These are phyloP conservation scores for Steinernema feltiae DNA, from an alignment of 1,140 invertebrate species.

Conservation along the genomic window DNA sequence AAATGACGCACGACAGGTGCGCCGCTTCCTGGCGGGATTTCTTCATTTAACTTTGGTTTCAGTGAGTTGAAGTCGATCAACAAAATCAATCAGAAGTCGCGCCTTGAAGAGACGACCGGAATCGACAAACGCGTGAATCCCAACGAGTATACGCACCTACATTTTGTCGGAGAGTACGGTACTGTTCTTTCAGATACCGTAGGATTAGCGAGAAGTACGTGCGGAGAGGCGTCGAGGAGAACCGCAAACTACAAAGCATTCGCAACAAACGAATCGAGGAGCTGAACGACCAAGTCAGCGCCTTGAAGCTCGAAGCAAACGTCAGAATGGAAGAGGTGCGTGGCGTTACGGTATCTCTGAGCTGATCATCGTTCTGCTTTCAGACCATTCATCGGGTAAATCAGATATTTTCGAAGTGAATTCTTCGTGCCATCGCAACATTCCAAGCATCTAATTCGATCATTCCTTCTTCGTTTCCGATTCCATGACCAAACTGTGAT, in stretches of 20 bases:
- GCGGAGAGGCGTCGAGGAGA: slow-evolving; percentile 3
- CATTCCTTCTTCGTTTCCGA: not conserved
- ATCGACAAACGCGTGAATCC: slow-evolving; percentile 8
- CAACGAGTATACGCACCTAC: too few species aligned
- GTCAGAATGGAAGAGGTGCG: not conserved
- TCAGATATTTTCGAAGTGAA: slow-evolving; percentile 1
- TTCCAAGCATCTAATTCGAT: not conserved
- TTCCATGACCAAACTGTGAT: slow-evolving; percentile 11
- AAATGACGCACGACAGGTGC: not conserved
- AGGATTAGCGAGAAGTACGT: not conserved
- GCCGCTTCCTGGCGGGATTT: not conserved
- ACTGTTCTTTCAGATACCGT: not conserved
- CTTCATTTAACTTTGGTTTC: not conserved
- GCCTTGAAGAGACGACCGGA: not conserved
- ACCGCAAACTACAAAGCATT: slow-evolving; percentile 1
- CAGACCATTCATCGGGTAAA: slow-evolving; percentile 10
- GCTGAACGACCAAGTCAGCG: slow-evolving; percentile 1
- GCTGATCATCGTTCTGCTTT: not conserved
- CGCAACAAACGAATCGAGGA: not conserved
- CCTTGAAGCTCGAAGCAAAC: not conserved
- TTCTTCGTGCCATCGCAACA: not conserved
- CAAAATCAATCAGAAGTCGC: slow-evolving; percentile 4
- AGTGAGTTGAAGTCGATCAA: slow-evolving; percentile 2
- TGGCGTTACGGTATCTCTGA: not conserved
- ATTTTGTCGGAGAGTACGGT: too few species aligned